A percentile compares a stretch with the other conserved stretches of the same genome.
Conservation (phyloP, 2,888 invertebrate genomes). For the Rutpela maculata region DNA sequence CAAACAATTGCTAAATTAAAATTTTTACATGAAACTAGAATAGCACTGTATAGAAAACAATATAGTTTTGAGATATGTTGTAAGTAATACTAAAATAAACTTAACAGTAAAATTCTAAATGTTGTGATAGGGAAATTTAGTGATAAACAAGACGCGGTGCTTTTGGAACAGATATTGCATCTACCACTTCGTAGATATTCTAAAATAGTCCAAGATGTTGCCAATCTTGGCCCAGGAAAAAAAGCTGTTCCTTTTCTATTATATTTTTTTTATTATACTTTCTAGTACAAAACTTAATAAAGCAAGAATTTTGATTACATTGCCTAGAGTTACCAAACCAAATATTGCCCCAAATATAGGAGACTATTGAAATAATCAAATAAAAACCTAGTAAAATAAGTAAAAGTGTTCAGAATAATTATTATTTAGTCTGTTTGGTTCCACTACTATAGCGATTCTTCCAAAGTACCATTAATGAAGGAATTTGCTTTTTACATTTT, state of each 20-base stretch:
- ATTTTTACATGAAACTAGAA: background rate
- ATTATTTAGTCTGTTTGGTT: no score
- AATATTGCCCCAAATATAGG: no score
- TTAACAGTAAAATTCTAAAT: conserved; percentile 64
- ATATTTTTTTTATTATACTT: background rate
- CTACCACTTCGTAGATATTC: conserved; percentile 57
- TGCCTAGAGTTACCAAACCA: no score
- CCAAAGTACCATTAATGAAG: no score
- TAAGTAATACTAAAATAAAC: background rate
- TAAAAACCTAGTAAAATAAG: no score
- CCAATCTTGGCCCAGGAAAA: conserved; percentile 23
- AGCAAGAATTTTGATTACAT: no score
- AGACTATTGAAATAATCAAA: no score
- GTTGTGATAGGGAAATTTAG: conserved; percentile 65
- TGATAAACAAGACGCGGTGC: conserved; percentile 58
- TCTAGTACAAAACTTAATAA: background rate
- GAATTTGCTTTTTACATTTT: no score
- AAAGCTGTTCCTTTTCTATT: background rate
- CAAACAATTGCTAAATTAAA: background rate
- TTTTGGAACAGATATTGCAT: conserved; percentile 58
- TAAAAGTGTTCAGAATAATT: no score
- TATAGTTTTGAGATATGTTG: conserved; percentile 21
- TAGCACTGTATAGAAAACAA: background rate
- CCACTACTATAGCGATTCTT: no score
- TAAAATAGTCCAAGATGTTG: conserved; percentile 49